Conservation (phyloP, 2,888 invertebrate genomes). For the Drosophila lacicola region DNA sequence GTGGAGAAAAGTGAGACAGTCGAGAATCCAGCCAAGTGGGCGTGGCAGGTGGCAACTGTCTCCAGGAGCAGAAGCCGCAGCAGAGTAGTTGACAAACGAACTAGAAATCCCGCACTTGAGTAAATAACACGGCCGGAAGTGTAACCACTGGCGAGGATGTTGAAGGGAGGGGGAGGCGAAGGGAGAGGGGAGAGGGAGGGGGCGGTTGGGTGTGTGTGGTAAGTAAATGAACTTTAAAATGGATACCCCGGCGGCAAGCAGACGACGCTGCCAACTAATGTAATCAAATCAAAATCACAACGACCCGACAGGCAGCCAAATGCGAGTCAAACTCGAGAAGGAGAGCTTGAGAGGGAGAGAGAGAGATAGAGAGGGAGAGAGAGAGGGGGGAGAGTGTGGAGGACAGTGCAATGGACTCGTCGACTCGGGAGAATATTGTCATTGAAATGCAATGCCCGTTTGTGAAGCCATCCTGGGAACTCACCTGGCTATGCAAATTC, state of each 20-base stretch:
- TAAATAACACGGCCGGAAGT: constrained; percentile 74
- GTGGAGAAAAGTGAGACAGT: neutral
- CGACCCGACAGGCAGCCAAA: constrained; percentile 50
- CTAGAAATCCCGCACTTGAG: constrained; percentile 77
- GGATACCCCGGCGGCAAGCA: constrained; percentile 42
- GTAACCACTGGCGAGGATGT: constrained; percentile 46
- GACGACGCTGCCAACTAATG: constrained; percentile 63
- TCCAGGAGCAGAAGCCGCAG: constrained; percentile 1
- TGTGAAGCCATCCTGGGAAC: constrained; percentile 53
- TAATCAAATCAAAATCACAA: constrained; percentile 78
- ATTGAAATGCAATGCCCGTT: constrained; percentile 73
- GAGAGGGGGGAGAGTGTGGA: neutral
- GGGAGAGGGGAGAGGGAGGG: too few relatives aligned
- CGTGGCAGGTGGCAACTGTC: neutral
- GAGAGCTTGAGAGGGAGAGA: neutral
- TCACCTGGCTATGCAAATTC: constrained; percentile 68
- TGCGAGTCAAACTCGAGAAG: constrained; percentile 51
- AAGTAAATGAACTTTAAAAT: constrained; percentile 77
- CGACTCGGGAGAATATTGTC: constrained; percentile 56
- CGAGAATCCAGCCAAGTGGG: constrained; percentile 2
- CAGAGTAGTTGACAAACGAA: constrained; percentile 65
- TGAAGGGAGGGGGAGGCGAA: neutral
- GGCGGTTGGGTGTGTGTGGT: constrained; percentile 28
- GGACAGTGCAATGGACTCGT: constrained; percentile 57
- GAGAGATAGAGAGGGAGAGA: neutral